A percentile compares a stretch with the other conserved stretches of the same genome.
Evolutionary conservation across 2,888 invertebrate genomes (phyloP).

Genomic region (Drosophila paramelanica): DNA sequence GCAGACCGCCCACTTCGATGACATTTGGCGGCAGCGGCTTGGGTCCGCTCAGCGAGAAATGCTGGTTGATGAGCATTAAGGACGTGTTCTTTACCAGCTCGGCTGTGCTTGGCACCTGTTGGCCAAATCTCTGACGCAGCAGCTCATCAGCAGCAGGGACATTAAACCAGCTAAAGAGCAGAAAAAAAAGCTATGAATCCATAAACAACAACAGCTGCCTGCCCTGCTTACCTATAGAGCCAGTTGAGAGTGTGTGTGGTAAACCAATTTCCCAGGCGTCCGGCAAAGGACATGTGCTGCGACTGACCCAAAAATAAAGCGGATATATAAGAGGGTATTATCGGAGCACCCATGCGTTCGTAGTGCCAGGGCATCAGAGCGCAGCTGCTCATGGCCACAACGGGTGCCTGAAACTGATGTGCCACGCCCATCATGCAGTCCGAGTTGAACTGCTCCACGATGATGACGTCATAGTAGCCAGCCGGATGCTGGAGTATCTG

Average conservation of each 20-base stretch:
- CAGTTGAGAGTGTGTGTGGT: conserved; percentile 69
- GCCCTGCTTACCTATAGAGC: conserved; percentile 69
- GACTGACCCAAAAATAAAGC: conserved; percentile 86
- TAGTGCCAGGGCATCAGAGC: conserved; percentile 88
- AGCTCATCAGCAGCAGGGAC: conserved; percentile 56
- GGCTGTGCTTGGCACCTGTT: conserved; percentile 85
- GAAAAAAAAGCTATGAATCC: fast-evolving
- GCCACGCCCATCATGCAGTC: conserved; percentile 90
- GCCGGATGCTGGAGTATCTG: conserved; percentile 84
- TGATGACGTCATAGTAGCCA: conserved; percentile 88
- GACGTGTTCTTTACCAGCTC: conserved; percentile 84
- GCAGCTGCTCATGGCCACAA: conserved; percentile 86
- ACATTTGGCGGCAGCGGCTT: conserved; percentile 85
- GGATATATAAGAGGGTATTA: conserved; percentile 87
- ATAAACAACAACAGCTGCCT: background rate
- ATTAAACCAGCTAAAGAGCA: conserved; percentile 25
- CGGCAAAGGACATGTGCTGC: conserved; percentile 84
- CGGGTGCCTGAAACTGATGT: conserved; percentile 87
- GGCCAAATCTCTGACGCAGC: conserved; percentile 73
- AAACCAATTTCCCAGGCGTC: conserved; percentile 85
- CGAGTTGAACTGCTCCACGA: conserved; percentile 90
- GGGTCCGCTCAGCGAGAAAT: conserved; percentile 86
- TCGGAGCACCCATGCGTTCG: conserved; percentile 86
- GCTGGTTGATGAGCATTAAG: conserved; percentile 86
- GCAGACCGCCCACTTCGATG: conserved; percentile 87